Evolutionary conservation across 2,797 vertebrate species (phyloP), one percentile per base, ranked within the genome.

Genomic region (Microctenopoma steveboyesi): DNA sequence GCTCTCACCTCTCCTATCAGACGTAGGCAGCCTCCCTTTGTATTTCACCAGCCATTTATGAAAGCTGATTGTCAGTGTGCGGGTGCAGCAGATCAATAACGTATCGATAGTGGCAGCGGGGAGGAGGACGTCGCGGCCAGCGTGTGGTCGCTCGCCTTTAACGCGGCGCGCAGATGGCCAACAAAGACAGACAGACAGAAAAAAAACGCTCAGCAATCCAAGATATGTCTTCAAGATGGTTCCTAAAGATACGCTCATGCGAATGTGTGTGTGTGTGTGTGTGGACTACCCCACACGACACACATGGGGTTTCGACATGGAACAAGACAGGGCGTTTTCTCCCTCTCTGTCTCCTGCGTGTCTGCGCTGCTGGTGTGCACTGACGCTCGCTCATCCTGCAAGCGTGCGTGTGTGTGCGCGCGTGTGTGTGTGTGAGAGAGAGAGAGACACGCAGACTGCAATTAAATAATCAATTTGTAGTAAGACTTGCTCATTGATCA

Each of bases 251-350:
- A 54, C 52, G 18, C 49, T 12, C 9, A 70, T 25, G 43, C 61
- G 60, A 68, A 73, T 69, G 74, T 63, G 27, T 25, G 10, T 33
- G 22, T 22, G 22, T 42, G 25, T 56, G 28, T 48, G 82, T 60
- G 69, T 64, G 48, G 78, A 39, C 78, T 72, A 61, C 54, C 7
- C 64, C 61, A 63, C 33, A 74, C 74, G 75, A 74, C 50, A 22
- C 22, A 22, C 22, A 22, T 83, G 74, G 76, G 74, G 80, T 79
- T 89, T 83, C 76, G 81, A 89, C 88, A 86, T 79, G 73, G 85
- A 88, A 89, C 79, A 90, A 91, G 88, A 85, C 91, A 93, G 94
- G 94, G 94, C 94, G 94, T 95, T 95, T 95, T 95, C 93, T 73
- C 68, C 79, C 65, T 74, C 64, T 64, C 64, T 76, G 83, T 83